Base-by-base conservation (phyloP, 2,113 vertebrate species). In the Brienomyrus brachyistius region DNA sequence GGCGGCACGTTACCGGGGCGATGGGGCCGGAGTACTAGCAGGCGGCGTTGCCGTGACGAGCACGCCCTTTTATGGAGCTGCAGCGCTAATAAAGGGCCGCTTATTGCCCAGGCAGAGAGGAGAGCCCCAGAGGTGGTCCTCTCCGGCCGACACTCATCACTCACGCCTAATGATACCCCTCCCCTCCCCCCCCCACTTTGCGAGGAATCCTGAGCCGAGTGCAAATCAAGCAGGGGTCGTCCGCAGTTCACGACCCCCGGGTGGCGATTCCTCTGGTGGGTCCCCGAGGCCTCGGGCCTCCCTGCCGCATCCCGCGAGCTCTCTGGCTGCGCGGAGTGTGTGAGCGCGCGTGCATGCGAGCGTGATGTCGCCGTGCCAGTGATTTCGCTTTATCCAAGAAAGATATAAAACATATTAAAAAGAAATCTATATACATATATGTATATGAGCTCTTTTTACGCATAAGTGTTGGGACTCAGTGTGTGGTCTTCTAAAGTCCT, bases 191-290 rank as follows among this genome's bases (percentile, higher is more conserved):
- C 40, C 54, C 56, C 21, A 56, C 85, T 17, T 59, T 70, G 74
- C 45, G 31, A 96, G 96, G 96, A 94, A 94, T 96, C 96, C 95
- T 94, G 95, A 96, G 95, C 96, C 94, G 96, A 97, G 97, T 96
- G 97, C 97, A 97, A 97, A 97, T 97, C 96, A 96, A 95, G 96
- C 91, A 96, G 96, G 96, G 98, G 98, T 99, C 97, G 96, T 95
- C 94, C 93, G 94, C 96, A 97, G 97, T 97, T 98, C 97, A 96
- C 94, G 97, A 97, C 97, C 98, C 97, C 97, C 96, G 97, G 97
- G 97, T 98, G 97, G 97, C 96, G 95, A 95, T 95, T 95, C 95
- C 96, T 87, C 92, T 91, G 91, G 52, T 52, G 70, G 51, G 45
- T 88, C 90, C 91, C 77, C 47, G 23, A 86, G 27, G 50, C 90